phyloP scores from a whole-genome alignment of 2,888 invertebrate genomes.

The Leptopilina myrica region DNA sequence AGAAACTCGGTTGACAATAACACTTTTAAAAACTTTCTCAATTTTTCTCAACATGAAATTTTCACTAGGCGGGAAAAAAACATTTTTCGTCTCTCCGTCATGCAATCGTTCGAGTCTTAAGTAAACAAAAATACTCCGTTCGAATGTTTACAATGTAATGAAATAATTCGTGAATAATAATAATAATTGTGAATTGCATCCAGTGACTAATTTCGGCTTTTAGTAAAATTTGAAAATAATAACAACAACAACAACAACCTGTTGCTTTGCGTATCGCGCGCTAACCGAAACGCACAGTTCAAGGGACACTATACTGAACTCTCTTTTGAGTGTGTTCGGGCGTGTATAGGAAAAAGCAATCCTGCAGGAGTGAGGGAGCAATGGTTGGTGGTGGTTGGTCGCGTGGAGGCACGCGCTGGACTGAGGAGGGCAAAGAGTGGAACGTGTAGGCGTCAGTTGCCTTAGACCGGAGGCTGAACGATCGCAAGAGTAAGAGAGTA shows the following conservation, averaged over 20 bases:
- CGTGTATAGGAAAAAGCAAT: slow-evolving; percentile 55
- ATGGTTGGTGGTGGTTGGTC: slow-evolving; percentile 75
- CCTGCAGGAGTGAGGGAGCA: slow-evolving; percentile 56
- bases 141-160: too few relatives aligned
- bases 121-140: background rate
- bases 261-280: slow-evolving; percentile 41
- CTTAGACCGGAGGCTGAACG: slow-evolving; percentile 62
- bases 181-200: too few relatives aligned
- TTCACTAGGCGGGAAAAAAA: too few relatives aligned
- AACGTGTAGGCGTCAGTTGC: slow-evolving; percentile 74
- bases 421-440: slow-evolving; percentile 75
- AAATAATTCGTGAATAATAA: too few relatives aligned
- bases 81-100: background rate
- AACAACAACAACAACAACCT: background rate
- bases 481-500: slow-evolving; percentile 44
- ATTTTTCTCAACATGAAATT: too few relatives aligned
- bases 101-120: background rate
- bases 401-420: slow-evolving; percentile 77
- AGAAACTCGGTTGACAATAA: too few relatives aligned
- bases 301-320: slow-evolving; percentile 51
- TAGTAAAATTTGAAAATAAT: too few relatives aligned
- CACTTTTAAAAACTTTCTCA: too few relatives aligned
- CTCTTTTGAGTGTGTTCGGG: slow-evolving; percentile 48
- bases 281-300: slow-evolving; percentile 50
- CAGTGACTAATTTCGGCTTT: too few relatives aligned